These are phyloP conservation scores for Dicerorhinus sumatrensis DNA, from an alignment of 2,113 vertebrate species.

Conservation along the genomic window DNA sequence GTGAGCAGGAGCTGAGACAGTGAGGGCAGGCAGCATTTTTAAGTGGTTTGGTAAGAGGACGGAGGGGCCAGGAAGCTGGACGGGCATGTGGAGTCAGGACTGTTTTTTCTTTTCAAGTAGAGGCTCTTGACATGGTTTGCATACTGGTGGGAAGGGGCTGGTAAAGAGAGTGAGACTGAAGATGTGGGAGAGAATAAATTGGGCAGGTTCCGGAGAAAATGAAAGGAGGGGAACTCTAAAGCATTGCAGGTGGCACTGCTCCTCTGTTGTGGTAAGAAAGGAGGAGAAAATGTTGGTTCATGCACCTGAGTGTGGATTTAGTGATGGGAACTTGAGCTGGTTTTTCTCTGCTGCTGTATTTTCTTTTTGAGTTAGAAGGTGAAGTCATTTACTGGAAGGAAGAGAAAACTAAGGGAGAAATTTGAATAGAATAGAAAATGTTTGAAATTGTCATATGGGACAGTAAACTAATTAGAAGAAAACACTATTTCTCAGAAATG, in stretches of 20 bases:
- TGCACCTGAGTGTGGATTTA: neutral
- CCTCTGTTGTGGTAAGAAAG: neutral
- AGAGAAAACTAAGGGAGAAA: neutral
- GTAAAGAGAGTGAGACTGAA: neutral
- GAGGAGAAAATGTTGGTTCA: neutral
- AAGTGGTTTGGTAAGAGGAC: neutral
- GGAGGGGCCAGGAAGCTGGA: neutral
- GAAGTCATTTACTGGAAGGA: neutral
- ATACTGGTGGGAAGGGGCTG: neutral
- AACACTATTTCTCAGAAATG: neutral
- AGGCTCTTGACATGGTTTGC: neutral
- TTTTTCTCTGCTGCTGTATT: neutral
- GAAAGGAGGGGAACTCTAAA: neutral
- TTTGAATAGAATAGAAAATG: neutral
- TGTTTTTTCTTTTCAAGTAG: neutral
- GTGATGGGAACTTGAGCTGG: neutral
- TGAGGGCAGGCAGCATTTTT: neutral
- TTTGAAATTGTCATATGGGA: neutral
- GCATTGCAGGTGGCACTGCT: neutral
- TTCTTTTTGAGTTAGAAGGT: conserved; percentile 10
- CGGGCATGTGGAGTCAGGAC: neutral
- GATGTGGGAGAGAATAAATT: neutral
- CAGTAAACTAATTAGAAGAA: neutral
- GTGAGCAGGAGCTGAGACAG: neutral
- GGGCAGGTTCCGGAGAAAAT: neutral